Percentiles rank a stretch among this genome's conserved stretches.
These are phyloP conservation scores for Thera britannica DNA, from an alignment of 2,888 invertebrate species.

Conservation along the genomic window DNA sequence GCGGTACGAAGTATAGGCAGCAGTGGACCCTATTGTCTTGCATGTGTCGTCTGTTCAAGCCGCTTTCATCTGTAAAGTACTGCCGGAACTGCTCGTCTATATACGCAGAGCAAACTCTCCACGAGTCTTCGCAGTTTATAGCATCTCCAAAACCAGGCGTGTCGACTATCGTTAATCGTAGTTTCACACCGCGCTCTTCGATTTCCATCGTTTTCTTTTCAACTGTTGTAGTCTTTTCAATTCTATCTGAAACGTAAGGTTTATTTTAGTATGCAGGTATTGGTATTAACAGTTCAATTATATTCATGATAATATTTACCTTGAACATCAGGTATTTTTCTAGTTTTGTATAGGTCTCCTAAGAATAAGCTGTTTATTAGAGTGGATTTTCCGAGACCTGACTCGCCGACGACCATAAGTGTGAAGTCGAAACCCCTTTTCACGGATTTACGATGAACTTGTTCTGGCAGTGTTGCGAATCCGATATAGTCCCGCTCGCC, in stretches of 20 bases:
- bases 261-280: not conserved
- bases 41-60: slow-evolving; percentile 96
- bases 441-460: slow-evolving; percentile 98
- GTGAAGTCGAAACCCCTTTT: slow-evolving; percentile 99
- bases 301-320: slow-evolving; percentile 71
- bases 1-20: slow-evolving; percentile 97
- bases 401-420: slow-evolving; percentile 97
- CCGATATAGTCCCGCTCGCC: slow-evolving; percentile 94
- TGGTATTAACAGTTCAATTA: not conserved
- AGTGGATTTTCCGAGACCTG: slow-evolving; percentile 97
- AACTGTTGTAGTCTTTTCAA: slow-evolving; percentile 89
- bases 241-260: slow-evolving; percentile 76
- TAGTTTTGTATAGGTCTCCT: slow-evolving; percentile 95
- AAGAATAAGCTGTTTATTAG: slow-evolving; percentile 97
- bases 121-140: slow-evolving; percentile 96
- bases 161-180: slow-evolving; percentile 96
- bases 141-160: slow-evolving; percentile 98
- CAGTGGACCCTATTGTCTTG: slow-evolving; percentile 98
- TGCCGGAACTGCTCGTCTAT: slow-evolving; percentile 95
- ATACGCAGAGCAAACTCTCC: slow-evolving; percentile 95
- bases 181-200: slow-evolving; percentile 95
- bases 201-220: slow-evolving; percentile 96
- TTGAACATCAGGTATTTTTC: slow-evolving; percentile 89
- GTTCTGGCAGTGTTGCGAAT: slow-evolving; percentile 97
- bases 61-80: slow-evolving; percentile 96